Evolutionary conservation across 2,797 vertebrate genomes (phyloP), one percentile per base, ranked within the genome.

Genomic region (Sandelia bainsii): DNA sequence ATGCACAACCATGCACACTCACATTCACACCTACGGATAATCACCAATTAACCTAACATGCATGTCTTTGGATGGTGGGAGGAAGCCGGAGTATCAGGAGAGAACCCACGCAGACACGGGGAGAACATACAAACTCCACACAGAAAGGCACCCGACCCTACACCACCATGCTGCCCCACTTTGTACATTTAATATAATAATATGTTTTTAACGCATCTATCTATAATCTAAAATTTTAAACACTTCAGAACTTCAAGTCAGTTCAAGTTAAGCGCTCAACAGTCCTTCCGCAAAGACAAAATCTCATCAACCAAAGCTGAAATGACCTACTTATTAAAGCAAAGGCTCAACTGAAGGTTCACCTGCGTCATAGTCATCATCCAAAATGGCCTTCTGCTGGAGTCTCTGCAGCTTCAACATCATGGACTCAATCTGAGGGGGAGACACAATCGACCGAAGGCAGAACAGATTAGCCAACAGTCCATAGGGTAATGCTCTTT

Each of bases 351-450:
- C 14, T 59, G 8, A 75, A 64, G 23, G 69, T 79, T 96, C 90
- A 98, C 97, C 97, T 92, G 85, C 93, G 6, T 97, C 96, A 62
- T 95, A 97, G 86, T 97, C 95, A 17, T 96, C 96, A 37, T 96
- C 94, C 71, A 95, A 87, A 77, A 97, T 39, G 13, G 96, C 96
- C 89, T 95, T 96, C 86, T 96, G 94, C 87, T 97, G 96, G 82
- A 97, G 95, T 79, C 92, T 91, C 91, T 95, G 95, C 72, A 97
- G 93, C 71, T 85, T 95, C 83, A 94, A 90, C 86, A 95, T 96
- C 92, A 96, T 94, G 75, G 95, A 94, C 56, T 95, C 95, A 39
- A 96, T 90, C 97, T 98, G 83, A 57, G 34, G 67, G 27, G 68
- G 77, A 74, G 51, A 62, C 40, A 76, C 17, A 22, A 51, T 3